phyloP scores from a whole-genome alignment of 2,797 vertebrate genomes.

The Spinibarbus caldwelli region DNA sequence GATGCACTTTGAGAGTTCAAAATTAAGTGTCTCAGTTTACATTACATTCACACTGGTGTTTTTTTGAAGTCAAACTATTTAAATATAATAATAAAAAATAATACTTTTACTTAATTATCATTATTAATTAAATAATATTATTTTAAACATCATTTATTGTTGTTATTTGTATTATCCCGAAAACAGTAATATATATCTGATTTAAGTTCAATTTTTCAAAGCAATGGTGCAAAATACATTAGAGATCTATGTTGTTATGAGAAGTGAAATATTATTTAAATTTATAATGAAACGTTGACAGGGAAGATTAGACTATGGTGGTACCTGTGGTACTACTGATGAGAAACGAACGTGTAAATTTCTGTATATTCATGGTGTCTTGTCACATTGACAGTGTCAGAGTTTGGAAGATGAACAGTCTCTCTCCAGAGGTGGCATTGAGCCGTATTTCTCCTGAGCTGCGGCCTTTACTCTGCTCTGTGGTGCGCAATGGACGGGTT shows the following conservation, averaged over 20 bases:
- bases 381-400: background rate
- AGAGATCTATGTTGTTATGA: background rate
- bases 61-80: background rate
- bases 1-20: background rate
- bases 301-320: background rate
- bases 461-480: slow-evolving; percentile 89
- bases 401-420: slow-evolving; percentile 79
- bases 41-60: background rate
- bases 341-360: background rate
- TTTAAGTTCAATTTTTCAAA: background rate
- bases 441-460: slow-evolving; percentile 92
- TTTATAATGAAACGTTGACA: background rate
- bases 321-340: background rate
- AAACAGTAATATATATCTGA: background rate
- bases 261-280: background rate
- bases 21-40: background rate
- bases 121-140: background rate
- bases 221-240: background rate
- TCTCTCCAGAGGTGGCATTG: slow-evolving; percentile 94
- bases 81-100: background rate
- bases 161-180: background rate
- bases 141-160: background rate
- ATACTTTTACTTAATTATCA: background rate
- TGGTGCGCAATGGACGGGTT: slow-evolving; percentile 93
- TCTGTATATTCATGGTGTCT: slow-evolving; percentile 7